Base-by-base conservation (phyloP, 2,797 vertebrate species). In the Bradypodion ventrale region DNA sequence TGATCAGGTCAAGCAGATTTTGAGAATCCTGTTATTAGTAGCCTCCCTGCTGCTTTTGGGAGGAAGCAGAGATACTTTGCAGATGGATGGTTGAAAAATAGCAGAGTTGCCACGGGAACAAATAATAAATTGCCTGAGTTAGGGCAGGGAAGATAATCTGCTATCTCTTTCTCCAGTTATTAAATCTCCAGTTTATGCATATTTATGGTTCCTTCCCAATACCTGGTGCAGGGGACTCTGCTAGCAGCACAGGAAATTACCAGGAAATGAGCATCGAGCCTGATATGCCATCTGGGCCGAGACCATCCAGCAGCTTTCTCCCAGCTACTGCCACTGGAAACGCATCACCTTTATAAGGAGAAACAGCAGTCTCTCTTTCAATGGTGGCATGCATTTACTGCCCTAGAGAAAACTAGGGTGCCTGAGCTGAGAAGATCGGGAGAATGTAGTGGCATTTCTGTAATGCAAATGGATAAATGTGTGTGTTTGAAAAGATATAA, bases 71-170 rank as follows among this genome's bases (percentile, higher is more conserved):
- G 65, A 19, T 23, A 75, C 13, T 42, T 23, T 83, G 79, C 74
- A 46, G 29, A 81, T 76, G 32, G 74, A 63, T 40, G 56, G 42
- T 7, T 59, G 52, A 70, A 68, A 73, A 59, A 62, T 63, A 80
- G 59, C 85, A 72, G 89, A 85, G 91, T 87, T 86, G 90, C 92
- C 90, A 93, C 88, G 87, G 93, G 92, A 95, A 89, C 95, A 91
- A 87, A 92, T 93, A 92, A 91, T 89, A 84, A 52, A 74, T 82
- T 78, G 52, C 78, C 76, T 35, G 78, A 81, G 70, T 52, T 89
- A 80, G 87, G 91, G 74, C 40, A 46, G 5, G 42, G 35, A 59
- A 81, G 89, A 80, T 86, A 93, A 94, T 90, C 90, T 93, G 90
- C 93, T n/a, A 19, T 81, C 87, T 82, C 72, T 63, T 69, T 72